These are phyloP conservation scores for Eptesicus fuscus DNA, from an alignment of 2,113 vertebrate genomes.

Conservation along the genomic window DNA sequence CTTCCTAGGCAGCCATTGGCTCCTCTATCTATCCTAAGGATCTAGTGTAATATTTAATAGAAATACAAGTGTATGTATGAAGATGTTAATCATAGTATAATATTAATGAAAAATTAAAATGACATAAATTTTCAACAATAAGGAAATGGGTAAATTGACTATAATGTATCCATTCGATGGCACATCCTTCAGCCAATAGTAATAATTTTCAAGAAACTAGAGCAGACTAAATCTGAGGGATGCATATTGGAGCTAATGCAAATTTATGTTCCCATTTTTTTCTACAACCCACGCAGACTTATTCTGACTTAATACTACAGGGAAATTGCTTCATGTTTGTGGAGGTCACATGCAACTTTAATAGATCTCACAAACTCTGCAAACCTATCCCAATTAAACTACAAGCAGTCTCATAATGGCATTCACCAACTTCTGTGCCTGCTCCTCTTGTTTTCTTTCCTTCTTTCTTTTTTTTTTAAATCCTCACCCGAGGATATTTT, in stretches of 20 bases:
- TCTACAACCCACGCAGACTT: not conserved
- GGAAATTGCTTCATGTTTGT: not conserved
- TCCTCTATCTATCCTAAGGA: not conserved
- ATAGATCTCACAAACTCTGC: conserved; percentile 14
- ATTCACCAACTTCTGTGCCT: not conserved
- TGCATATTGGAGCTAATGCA: not conserved
- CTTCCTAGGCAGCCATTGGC: too few relatives aligned
- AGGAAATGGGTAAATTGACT: not conserved
- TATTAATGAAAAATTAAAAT: conserved; percentile 20
- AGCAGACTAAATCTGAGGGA: not conserved
- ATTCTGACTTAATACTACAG: not conserved
- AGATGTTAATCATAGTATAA: not conserved
- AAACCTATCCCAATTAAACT: not conserved
- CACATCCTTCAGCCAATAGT: not conserved
- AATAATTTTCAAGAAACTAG: conserved; percentile 34
- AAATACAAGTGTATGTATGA: not conserved
- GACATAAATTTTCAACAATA: conserved; percentile 7
- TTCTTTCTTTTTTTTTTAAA: not conserved
- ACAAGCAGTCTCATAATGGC: not conserved
- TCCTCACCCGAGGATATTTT: too few relatives aligned
- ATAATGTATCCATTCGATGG: not conserved
- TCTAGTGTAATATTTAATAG: conserved; percentile 6
- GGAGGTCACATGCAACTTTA: not conserved
- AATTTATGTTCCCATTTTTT: conserved; percentile 36
- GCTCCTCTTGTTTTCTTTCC: not conserved